phyloP scores from a whole-genome alignment of 1,140 invertebrate genomes.

The Globodera rostochiensis region DNA sequence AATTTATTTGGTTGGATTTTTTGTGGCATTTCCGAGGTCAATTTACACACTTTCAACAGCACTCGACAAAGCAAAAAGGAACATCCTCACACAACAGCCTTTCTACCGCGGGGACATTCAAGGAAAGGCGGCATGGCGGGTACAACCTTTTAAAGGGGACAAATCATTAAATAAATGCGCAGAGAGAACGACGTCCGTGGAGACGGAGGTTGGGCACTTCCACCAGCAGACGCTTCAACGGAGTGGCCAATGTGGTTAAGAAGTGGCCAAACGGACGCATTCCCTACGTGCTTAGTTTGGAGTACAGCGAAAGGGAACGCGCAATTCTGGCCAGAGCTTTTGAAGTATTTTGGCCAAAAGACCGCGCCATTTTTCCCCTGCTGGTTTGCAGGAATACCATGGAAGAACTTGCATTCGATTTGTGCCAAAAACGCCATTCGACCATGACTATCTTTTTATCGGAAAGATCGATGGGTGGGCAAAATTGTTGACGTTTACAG shows the following conservation, averaged over 20 bases:
- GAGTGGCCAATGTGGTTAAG: constrained; percentile 50
- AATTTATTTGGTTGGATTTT: constrained; percentile 37
- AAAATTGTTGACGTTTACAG: constrained; percentile 25
- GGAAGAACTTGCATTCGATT: constrained; percentile 72
- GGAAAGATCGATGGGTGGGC: constrained; percentile 65
- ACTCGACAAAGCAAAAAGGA: constrained; percentile 11
- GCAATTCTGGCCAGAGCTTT: constrained; percentile 63
- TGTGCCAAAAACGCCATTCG: constrained; percentile 67
- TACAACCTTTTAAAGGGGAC: constrained; percentile 6
- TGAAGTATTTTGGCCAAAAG: constrained; percentile 38
- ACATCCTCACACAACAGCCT: constrained; percentile 21
- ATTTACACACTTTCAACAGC: constrained; percentile 7
- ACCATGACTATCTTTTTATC: constrained; percentile 70
- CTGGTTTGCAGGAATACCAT: constrained; percentile 69
- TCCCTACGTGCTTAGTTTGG: constrained; percentile 60
- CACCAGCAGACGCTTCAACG: constrained; percentile 18
- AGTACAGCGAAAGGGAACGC: constrained; percentile 62
- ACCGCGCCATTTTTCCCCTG: background rate
- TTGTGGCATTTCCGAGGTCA: background rate
- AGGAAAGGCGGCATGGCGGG: constrained; percentile 56
- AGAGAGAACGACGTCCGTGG: constrained; percentile 20
- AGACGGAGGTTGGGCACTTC: background rate
- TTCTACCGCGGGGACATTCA: constrained; percentile 39
- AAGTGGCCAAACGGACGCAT: constrained; percentile 64
- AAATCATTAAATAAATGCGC: background rate